These are phyloP conservation scores for Toxotes jaculatrix DNA, from an alignment of 2,113 vertebrate genomes.

Conservation along the genomic window DNA sequence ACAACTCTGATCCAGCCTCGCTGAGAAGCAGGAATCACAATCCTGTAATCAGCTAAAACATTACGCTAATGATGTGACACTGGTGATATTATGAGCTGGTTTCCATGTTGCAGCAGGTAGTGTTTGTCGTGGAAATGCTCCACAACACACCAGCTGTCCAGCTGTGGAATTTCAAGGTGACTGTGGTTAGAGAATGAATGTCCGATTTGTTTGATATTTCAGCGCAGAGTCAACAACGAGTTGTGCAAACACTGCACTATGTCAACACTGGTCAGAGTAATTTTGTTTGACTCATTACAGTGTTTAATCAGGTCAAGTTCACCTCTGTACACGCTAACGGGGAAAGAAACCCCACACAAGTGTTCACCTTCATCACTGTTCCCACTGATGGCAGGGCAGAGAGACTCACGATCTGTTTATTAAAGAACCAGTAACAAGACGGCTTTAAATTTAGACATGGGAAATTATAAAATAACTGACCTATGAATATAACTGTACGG, in stretches of 20 bases:
- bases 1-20: background rate
- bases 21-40: conserved; percentile 28
- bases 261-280: conserved; percentile 75
- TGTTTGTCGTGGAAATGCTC: conserved; percentile 61
- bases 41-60: conserved; percentile 41
- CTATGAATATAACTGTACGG: conserved; percentile 26
- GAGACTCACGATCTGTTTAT: conserved; percentile 34
- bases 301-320: conserved; percentile 77
- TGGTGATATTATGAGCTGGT: conserved; percentile 44
- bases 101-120: conserved; percentile 43
- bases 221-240: conserved; percentile 56
- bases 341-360: conserved; percentile 49
- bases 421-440: conserved; percentile 14
- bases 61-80: conserved; percentile 45
- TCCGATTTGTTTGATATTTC: conserved; percentile 67
- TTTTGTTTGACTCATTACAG: conserved; percentile 81
- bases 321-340: conserved; percentile 60
- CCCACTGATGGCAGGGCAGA: conserved; percentile 27
- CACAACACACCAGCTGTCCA: conserved; percentile 63
- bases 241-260: conserved; percentile 72
- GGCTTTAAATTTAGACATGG: conserved; percentile 19
- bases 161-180: conserved; percentile 73
- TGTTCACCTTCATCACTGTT: conserved; percentile 47
- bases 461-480: conserved; percentile 2
- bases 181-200: conserved; percentile 71